phyloP scores from a whole-genome alignment of 2,797 vertebrate species.

The Phalanger gymnotis region DNA sequence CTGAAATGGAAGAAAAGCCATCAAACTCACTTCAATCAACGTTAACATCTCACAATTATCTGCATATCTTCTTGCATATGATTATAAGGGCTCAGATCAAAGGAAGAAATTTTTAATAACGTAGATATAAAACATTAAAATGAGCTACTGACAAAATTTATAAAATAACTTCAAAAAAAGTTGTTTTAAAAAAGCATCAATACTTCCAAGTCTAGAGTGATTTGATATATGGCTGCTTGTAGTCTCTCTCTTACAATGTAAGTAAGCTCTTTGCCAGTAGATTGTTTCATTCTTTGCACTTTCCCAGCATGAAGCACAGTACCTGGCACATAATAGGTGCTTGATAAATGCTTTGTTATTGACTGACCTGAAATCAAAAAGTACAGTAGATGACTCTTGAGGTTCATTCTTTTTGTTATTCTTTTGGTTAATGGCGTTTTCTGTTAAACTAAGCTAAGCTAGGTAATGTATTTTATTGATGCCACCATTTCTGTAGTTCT shows the following conservation, averaged over 20 bases:
- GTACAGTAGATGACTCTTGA: conserved; percentile 5
- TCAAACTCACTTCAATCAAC: neutral
- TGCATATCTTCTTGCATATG: conserved; percentile 13
- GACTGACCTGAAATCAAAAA: neutral
- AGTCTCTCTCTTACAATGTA: neutral
- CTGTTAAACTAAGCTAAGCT: neutral
- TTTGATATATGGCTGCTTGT: neutral
- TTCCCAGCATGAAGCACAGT: neutral
- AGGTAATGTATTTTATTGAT: neutral
- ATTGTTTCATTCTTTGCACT: neutral
- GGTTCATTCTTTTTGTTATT: neutral
- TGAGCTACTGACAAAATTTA: conserved; percentile 37
- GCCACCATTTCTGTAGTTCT: neutral
- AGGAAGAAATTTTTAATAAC: conserved; percentile 7
- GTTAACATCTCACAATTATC: conserved; percentile 10
- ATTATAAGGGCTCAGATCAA: conserved; percentile 9
- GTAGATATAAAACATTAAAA: conserved; percentile 8
- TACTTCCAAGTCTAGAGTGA: neutral
- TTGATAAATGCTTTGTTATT: neutral
- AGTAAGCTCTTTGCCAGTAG: neutral
- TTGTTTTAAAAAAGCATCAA: conserved; percentile 35
- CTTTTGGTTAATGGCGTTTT: conserved; percentile 15
- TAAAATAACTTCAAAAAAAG: neutral
- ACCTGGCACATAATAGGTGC: neutral
- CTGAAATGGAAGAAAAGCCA: conserved; percentile 16